Evolutionary conservation across 2,888 invertebrate species (phyloP).

Genomic region (Falcaria lacertinaria): DNA sequence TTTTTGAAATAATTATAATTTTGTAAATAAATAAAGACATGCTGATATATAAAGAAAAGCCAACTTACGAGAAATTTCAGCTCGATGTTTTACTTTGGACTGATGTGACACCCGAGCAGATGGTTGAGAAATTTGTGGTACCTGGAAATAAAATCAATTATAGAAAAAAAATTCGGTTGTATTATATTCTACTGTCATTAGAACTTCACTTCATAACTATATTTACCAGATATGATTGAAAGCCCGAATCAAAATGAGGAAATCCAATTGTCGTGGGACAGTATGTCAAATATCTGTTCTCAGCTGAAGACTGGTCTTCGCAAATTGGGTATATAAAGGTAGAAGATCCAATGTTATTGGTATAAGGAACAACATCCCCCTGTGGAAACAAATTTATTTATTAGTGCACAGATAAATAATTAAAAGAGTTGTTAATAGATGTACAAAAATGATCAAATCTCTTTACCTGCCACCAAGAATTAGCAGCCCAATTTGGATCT

Average conservation of each 20-base stretch:
- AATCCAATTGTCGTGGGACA: neutral
- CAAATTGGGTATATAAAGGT: neutral
- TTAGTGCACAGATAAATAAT: too few species aligned
- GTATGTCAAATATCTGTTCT: neutral
- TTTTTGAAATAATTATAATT: neutral
- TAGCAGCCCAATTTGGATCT: neutral
- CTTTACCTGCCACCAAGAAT: neutral
- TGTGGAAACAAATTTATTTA: neutral
- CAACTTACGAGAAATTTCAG: slow-evolving; percentile 29
- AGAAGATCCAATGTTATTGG: neutral
- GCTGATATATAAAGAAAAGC: neutral
- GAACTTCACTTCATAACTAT: neutral
- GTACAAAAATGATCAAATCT: too few species aligned
- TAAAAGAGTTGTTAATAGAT: too few species aligned
- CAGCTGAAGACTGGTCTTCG: neutral
- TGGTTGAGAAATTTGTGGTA: neutral
- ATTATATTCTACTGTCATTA: too few species aligned
- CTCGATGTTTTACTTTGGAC: slow-evolving; percentile 10
- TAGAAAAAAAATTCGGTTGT: neutral
- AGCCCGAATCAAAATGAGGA: neutral
- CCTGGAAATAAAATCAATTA: neutral
- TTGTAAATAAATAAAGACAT: too few species aligned
- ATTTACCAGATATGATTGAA: neutral
- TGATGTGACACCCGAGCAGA: slow-evolving; percentile 6
- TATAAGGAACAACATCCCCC: neutral